These are phyloP conservation scores for Bembecia ichneumoniformis DNA, from an alignment of 2,888 invertebrate genomes.

Conservation along the genomic window DNA sequence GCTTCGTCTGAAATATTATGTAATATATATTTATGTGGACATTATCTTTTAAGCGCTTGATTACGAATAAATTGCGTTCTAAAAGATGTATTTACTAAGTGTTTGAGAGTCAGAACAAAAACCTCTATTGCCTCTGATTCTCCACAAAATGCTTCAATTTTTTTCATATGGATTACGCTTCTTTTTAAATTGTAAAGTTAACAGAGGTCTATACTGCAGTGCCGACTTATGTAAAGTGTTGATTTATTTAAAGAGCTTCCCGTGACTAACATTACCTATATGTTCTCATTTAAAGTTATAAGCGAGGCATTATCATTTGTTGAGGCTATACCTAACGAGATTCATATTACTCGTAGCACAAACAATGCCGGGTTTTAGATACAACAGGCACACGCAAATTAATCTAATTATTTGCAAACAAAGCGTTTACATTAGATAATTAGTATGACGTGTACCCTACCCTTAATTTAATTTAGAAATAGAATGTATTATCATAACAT, in stretches of 20 bases:
- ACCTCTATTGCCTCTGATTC: too few relatives aligned
- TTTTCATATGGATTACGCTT: too few relatives aligned
- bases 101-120: too few relatives aligned
- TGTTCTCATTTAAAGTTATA: neutral
- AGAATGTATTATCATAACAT: conserved; percentile 2
- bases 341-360: neutral
- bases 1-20: conserved; percentile 20
- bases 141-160: too few relatives aligned
- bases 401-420: neutral
- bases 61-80: too few relatives aligned
- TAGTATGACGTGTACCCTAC: neutral
- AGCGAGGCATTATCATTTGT: neutral
- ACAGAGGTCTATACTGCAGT: too few relatives aligned
- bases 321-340: neutral
- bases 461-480: neutral
- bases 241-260: neutral
- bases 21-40: neutral
- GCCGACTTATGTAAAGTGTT: neutral
- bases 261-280: neutral
- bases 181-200: too few relatives aligned
- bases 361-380: neutral
- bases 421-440: neutral
- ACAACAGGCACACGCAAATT: neutral
- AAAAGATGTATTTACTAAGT: too few relatives aligned
- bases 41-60: neutral